These are phyloP conservation scores for Pherbina coryleti DNA, from an alignment of 2,888 invertebrate genomes.

Conservation along the genomic window DNA sequence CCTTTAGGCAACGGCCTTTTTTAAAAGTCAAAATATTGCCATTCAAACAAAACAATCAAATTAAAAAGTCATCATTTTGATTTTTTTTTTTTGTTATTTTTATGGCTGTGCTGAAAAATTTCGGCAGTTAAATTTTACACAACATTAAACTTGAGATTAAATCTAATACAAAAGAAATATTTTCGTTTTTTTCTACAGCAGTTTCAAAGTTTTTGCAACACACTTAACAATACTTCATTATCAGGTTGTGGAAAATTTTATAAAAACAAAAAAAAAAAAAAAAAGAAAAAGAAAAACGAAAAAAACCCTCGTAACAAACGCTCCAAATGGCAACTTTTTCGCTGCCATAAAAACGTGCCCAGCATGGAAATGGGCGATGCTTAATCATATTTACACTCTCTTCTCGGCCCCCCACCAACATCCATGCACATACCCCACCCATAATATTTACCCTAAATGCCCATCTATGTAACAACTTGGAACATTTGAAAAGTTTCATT, in stretches of 20 bases:
- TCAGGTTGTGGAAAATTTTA: too few relatives aligned
- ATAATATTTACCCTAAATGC: constrained; percentile 35
- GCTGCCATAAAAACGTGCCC: constrained; percentile 16
- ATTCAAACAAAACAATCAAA: background rate
- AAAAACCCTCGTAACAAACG: constrained; percentile 19
- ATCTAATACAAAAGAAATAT: background rate
- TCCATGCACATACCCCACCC: background rate
- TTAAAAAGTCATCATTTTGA: background rate
- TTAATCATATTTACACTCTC: constrained; percentile 14
- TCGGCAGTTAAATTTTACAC: background rate
- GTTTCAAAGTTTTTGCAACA: background rate
- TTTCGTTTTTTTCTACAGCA: background rate
- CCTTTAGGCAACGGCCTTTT: too few relatives aligned
- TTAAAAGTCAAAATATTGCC: constrained; percentile 3
- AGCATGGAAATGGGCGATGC: constrained; percentile 26
- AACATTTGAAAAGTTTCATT: constrained; percentile 63
- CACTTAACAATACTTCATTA: background rate
- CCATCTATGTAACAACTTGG: constrained; percentile 61
- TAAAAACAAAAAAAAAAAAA: background rate
- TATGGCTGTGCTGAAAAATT: background rate
- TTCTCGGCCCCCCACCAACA: background rate
- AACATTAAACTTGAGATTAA: background rate
- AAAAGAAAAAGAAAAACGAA: background rate
- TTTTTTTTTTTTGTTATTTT: background rate
- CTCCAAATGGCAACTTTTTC: constrained; percentile 17